These are phyloP conservation scores for Bergia sp. DNA, from an alignment of 92 coral and sea anemone genomes.

Conservation along the genomic window DNA sequence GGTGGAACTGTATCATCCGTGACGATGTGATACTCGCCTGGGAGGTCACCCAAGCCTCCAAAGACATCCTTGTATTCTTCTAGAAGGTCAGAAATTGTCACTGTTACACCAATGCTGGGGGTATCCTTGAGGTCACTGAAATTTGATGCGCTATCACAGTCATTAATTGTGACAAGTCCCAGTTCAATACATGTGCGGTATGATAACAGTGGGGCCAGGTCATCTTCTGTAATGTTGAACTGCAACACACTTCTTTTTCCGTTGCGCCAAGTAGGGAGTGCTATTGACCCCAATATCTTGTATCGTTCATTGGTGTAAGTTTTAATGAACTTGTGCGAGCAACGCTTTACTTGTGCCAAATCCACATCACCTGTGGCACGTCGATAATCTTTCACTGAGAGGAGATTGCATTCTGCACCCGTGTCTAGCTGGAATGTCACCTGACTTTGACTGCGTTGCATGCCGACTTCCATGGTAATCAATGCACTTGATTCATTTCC, in stretches of 20 bases:
- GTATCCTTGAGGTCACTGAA: constrained; percentile 41
- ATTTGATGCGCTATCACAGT: constrained; percentile 30
- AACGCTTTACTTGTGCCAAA: constrained; percentile 41
- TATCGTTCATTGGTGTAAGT: constrained; percentile 53
- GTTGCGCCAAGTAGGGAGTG: constrained; percentile 48
- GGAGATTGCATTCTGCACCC: constrained; percentile 48
- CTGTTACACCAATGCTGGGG: constrained; percentile 24
- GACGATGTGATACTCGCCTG: constrained; percentile 47
- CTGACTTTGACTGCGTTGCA: constrained; percentile 22
- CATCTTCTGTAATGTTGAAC: constrained; percentile 53
- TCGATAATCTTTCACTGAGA: constrained; percentile 28
- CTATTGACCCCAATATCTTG: constrained; percentile 51
- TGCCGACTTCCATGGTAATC: constrained; percentile 33
- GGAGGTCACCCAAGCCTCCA: constrained; percentile 45
- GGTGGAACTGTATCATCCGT: constrained; percentile 44
- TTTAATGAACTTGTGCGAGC: constrained; percentile 44
- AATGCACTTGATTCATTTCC: constrained; percentile 45
- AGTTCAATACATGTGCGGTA: constrained; percentile 42
- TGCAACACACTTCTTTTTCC: constrained; percentile 47
- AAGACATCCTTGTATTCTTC: constrained; percentile 41
- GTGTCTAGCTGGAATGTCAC: constrained; percentile 46
- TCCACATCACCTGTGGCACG: constrained; percentile 49
- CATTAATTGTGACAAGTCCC: constrained; percentile 48
- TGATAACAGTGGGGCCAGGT: constrained; percentile 54
- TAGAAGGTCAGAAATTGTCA: constrained; percentile 31